Evolutionary conservation across 2,797 vertebrate genomes (phyloP).

Genomic region (Dendrocincla tyrannina): DNA sequence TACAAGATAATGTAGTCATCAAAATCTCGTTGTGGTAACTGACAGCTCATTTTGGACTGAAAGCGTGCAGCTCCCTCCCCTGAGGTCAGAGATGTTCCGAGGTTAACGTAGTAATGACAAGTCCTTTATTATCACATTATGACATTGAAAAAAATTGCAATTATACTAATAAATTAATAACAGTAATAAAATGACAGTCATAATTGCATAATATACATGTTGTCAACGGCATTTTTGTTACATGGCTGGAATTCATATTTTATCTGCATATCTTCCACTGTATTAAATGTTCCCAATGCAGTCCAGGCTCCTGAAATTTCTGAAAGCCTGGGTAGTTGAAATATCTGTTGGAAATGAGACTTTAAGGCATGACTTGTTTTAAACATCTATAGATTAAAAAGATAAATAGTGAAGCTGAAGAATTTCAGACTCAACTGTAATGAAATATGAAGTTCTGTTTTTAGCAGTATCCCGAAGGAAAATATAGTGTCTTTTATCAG

Average conservation of each 20-base stretch:
- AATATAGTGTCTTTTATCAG: not conserved
- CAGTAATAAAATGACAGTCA: constrained; percentile 85
- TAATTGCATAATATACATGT: constrained; percentile 85
- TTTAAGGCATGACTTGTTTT: not conserved
- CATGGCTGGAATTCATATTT: constrained; percentile 79
- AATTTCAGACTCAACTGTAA: not conserved
- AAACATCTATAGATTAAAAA: not conserved
- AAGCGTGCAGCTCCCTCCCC: constrained; percentile 76
- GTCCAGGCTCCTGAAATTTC: constrained; percentile 38
- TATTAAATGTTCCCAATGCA: constrained; percentile 61
- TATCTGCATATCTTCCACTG: constrained; percentile 68
- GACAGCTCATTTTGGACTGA: constrained; percentile 85
- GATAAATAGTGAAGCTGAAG: not conserved
- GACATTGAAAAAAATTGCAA: constrained; percentile 82
- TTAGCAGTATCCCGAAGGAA: not conserved
- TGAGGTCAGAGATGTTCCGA: constrained; percentile 80
- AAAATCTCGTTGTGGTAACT: constrained; percentile 81
- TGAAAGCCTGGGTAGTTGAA: not conserved
- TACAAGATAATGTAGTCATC: constrained; percentile 85
- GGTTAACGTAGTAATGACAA: constrained; percentile 86
- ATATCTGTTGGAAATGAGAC: not conserved
- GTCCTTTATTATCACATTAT: constrained; percentile 84
- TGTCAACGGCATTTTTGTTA: constrained; percentile 82
- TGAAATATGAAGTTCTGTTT: not conserved
- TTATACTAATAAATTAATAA: constrained; percentile 87